These are phyloP conservation scores for Lutraria rhynchaena DNA, from an alignment of 1,140 invertebrate species.

Conservation along the genomic window DNA sequence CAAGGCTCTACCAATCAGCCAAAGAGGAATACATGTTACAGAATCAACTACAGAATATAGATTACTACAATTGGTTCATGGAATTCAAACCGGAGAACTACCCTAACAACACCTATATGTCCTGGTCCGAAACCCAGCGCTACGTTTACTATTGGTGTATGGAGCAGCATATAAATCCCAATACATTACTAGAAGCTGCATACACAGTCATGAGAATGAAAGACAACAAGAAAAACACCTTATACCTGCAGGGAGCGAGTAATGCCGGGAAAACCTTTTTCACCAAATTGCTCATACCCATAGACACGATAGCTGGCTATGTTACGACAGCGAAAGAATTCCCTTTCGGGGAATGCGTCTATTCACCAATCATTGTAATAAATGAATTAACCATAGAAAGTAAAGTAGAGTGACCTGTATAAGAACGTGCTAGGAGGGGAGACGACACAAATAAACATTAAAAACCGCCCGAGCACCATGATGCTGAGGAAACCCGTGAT, in stretches of 20 bases:
- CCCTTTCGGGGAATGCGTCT: neutral
- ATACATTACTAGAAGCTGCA: neutral
- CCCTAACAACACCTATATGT: too few relatives aligned
- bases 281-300: neutral
- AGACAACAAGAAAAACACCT: neutral
- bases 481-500: slow-evolving; percentile 10
- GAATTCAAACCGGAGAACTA: too few relatives aligned
- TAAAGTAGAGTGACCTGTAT: neutral
- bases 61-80: too few relatives aligned
- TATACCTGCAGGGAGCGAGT: neutral
- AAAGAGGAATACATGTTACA: too few relatives aligned
- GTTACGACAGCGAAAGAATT: neutral
- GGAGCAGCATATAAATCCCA: neutral
- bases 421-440: slow-evolving; percentile 28
- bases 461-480: neutral
- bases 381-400: slow-evolving; percentile 28
- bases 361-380: neutral
- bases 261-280: slow-evolving; percentile 13
- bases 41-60: too few relatives aligned
- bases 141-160: neutral
- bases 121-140: too few relatives aligned
- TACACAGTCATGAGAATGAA: neutral
- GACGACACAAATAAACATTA: neutral
- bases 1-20: too few relatives aligned
- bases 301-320: neutral